Conservation (phyloP, 2,113 vertebrate species). For the Catharus bicknelli region DNA sequence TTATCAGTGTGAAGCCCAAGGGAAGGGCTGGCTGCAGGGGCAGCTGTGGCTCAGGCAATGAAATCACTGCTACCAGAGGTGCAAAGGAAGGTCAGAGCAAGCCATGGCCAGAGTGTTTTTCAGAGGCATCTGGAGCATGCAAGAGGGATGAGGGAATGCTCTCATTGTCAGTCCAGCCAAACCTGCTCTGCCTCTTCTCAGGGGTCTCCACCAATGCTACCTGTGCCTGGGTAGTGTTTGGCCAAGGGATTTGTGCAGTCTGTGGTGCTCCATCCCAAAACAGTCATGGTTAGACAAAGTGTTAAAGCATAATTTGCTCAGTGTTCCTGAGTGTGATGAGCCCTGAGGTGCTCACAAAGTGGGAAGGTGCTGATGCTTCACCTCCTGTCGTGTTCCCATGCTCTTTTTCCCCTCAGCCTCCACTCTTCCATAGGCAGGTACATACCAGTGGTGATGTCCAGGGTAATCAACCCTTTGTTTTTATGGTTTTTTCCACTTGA, state of each 20-base stretch:
- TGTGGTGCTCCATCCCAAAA: neutral
- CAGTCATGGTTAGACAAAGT: neutral
- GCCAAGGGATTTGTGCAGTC: neutral
- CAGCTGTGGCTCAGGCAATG: neutral
- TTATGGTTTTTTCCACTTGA: neutral
- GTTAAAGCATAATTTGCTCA: neutral
- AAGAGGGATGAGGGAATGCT: neutral
- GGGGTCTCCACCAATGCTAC: neutral
- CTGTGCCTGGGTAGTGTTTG: neutral
- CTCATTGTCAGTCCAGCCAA: accelerated
- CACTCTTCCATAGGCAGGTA: neutral
- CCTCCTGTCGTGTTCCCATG: neutral
- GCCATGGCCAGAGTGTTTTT: neutral
- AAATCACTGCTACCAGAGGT: neutral
- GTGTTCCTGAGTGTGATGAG: neutral
- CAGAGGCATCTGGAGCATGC: neutral
- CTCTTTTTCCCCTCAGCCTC: neutral
- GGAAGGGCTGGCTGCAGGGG: neutral
- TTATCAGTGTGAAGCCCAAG: neutral
- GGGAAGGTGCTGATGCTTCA: neutral
- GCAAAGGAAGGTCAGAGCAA: neutral
- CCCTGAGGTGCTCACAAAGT: neutral
- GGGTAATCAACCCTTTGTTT: neutral
- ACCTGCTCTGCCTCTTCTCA: neutral
- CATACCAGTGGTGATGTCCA: neutral